Percentiles rank a stretch among this genome's conserved stretches.
Evolutionary conservation across 2,113 vertebrate species (phyloP).

Genomic region (Oxyura jamaicensis): DNA sequence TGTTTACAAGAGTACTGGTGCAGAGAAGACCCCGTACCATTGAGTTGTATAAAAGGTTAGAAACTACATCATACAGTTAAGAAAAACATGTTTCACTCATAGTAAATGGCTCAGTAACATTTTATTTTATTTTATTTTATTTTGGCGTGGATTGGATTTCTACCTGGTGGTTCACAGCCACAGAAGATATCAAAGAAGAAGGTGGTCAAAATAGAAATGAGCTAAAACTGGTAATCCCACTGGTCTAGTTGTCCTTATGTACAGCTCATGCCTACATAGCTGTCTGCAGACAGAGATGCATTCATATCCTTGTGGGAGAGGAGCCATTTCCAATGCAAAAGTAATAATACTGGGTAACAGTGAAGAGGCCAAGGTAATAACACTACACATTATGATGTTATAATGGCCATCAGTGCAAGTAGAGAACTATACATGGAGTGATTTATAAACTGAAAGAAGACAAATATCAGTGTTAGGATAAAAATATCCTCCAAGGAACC

Average conservation of each 20-base stretch:
- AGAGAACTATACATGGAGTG: not conserved
- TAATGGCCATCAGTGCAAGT: not conserved
- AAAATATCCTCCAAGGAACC: constrained; percentile 11
- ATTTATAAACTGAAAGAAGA: constrained; percentile 2
- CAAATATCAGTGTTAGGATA: not conserved
- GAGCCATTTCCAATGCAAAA: not conserved
- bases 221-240: not conserved
- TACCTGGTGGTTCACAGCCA: not conserved
- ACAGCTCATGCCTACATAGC: not conserved
- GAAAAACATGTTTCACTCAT: not conserved
- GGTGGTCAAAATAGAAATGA: not conserved
- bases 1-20: not conserved
- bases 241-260: not conserved
- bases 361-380: not conserved
- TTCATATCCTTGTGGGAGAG: not conserved
- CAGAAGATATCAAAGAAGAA: not conserved
- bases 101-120: not conserved
- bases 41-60: not conserved
- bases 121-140: not conserved
- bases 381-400: not conserved
- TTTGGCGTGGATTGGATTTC: not conserved
- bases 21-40: fast-evolving
- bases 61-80: not conserved
- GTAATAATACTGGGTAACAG: not conserved
- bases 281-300: not conserved